A percentile compares a stretch with the other conserved stretches of the same genome.
These are phyloP conservation scores for Cyrtonyx montezumae DNA, from an alignment of 2,113 vertebrate genomes.

Conservation along the genomic window DNA sequence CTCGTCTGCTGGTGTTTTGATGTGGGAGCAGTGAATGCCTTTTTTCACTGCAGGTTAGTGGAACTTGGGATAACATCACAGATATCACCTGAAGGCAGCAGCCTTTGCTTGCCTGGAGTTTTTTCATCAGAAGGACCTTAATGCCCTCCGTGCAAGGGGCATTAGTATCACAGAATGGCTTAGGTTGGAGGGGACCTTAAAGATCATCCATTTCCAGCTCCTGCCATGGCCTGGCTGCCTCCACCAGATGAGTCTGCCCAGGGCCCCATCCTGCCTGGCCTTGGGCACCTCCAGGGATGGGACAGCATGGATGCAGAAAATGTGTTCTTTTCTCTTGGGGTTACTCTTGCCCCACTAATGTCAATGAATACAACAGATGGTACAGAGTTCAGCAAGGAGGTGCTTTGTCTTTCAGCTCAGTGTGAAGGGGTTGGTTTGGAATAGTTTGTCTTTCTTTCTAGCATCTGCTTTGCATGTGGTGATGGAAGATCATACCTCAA, in stretches of 20 bases:
- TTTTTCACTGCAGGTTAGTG: not conserved
- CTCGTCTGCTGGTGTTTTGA: not conserved
- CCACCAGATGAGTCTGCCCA: too few species aligned
- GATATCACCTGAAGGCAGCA: not conserved
- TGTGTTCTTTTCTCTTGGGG: not conserved
- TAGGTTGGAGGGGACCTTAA: too few species aligned
- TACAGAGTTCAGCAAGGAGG: not conserved
- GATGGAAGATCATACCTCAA: not conserved
- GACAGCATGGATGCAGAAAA: not conserved
- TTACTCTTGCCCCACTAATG: not conserved
- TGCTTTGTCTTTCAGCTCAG: not conserved
- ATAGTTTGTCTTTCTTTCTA: not conserved
- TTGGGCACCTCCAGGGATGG: too few species aligned
- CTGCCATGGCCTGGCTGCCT: too few species aligned
- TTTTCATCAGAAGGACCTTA: not conserved
- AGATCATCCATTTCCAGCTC: too few species aligned
- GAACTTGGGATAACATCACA: not conserved
- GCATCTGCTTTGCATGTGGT: not conserved
- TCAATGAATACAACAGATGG: not conserved
- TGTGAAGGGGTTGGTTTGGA: not conserved
- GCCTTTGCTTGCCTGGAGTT: not conserved
- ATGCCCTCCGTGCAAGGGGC: accelerated
- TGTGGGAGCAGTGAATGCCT: not conserved
- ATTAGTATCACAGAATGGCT: too few species aligned
- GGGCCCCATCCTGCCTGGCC: too few species aligned